These are phyloP conservation scores for Rhipidura dahli DNA, from an alignment of 2,113 vertebrate genomes.

Conservation along the genomic window DNA sequence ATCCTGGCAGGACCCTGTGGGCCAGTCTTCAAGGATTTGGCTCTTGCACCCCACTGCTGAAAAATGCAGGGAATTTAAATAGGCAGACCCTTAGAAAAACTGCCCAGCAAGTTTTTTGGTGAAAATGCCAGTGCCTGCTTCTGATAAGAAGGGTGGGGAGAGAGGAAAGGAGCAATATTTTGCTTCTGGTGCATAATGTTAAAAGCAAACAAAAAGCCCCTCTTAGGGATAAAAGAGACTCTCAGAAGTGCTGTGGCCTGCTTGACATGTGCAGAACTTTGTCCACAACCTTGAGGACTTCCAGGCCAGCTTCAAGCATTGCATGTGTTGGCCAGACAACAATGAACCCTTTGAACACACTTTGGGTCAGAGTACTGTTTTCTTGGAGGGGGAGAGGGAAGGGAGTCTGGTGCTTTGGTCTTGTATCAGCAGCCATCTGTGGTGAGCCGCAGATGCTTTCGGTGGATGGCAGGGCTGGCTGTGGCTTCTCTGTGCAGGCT, in stretches of 20 bases:
- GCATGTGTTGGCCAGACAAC: neutral
- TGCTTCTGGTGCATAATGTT: neutral
- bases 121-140: neutral
- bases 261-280: neutral
- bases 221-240: neutral
- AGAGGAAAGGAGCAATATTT: neutral
- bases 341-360: neutral
- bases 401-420: neutral
- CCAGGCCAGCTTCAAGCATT: neutral
- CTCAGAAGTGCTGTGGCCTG: neutral
- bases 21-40: neutral
- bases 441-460: neutral
- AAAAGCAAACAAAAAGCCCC: neutral
- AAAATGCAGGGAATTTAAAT: neutral
- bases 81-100: neutral
- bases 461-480: neutral
- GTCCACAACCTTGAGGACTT: neutral
- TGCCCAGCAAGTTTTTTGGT: accelerated
- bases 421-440: neutral
- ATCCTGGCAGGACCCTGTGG: neutral
- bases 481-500: neutral
- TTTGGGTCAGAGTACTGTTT: neutral
- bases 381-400: neutral
- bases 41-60: neutral
- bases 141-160: neutral